These are phyloP conservation scores for Eulemur rubriventer DNA, from an alignment of 2,797 vertebrate genomes.

Conservation along the genomic window DNA sequence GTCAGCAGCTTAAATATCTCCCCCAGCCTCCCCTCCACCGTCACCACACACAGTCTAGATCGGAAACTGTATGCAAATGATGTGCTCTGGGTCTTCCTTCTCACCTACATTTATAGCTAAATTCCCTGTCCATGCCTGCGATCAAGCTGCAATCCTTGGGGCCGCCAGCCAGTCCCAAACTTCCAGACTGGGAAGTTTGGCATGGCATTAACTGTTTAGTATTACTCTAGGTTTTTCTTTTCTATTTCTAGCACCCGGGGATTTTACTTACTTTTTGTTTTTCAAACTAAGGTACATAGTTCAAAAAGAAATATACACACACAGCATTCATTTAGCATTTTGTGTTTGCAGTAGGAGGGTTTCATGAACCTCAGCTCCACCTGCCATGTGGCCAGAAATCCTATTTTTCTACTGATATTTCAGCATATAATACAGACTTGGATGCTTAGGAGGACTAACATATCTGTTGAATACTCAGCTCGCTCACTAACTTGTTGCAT, in stretches of 20 bases:
- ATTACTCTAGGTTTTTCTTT: background rate
- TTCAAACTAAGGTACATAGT: background rate
- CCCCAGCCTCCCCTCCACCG: background rate
- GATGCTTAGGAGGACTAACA: background rate
- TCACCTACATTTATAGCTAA: background rate
- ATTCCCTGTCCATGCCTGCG: too few relatives aligned
- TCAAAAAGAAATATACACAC: background rate
- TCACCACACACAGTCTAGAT: background rate
- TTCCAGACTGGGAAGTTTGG: too few relatives aligned
- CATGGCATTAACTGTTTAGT: fast-evolving
- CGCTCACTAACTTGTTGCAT: background rate
- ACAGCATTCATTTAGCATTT: background rate
- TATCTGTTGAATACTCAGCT: background rate
- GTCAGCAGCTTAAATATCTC: background rate
- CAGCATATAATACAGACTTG: background rate
- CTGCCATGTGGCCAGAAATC: background rate
- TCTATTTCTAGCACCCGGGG: background rate
- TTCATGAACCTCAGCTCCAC: background rate
- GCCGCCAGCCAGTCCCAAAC: background rate
- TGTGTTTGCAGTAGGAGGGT: background rate
- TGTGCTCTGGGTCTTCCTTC: background rate
- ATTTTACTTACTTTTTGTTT: background rate
- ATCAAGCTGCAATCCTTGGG: background rate
- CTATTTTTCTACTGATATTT: background rate
- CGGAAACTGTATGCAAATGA: background rate